Conservation (phyloP, 2,888 invertebrate species). For the Leptinotarsa tumamoca region DNA sequence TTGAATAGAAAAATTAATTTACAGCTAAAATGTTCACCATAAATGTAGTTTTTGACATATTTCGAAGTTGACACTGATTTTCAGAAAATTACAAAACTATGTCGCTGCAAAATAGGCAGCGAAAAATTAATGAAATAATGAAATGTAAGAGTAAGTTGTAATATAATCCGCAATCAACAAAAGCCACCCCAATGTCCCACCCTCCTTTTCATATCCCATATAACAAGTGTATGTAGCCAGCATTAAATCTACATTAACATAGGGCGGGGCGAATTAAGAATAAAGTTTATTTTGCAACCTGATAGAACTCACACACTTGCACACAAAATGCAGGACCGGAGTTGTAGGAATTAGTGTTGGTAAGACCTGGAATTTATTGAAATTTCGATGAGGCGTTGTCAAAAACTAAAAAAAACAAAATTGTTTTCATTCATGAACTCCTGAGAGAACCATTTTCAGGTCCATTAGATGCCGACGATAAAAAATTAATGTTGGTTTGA, state of each 20-base stretch:
- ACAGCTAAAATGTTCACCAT: too few species aligned
- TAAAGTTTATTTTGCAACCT: slow-evolving; percentile 62
- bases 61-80: not conserved
- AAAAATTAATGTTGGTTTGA: too few species aligned
- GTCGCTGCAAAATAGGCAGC: not conserved
- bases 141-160: slow-evolving; percentile 51
- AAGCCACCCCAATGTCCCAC: slow-evolving; percentile 47
- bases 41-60: too few species aligned
- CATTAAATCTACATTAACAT: slow-evolving; percentile 64
- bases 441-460: too few species aligned
- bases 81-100: not conserved
- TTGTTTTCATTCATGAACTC: not conserved
- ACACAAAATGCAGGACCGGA: slow-evolving; percentile 42
- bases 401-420: not conserved
- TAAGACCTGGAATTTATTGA: not conserved
- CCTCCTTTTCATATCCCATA: slow-evolving; percentile 48
- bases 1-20: too few species aligned
- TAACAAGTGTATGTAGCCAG: slow-evolving; percentile 60
- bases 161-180: slow-evolving; percentile 48
- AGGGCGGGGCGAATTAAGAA: slow-evolving; percentile 60
- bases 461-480: too few species aligned
- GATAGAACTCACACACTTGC: slow-evolving; percentile 59
- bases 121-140: slow-evolving; percentile 28
- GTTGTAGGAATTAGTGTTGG: not conserved
- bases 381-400: not conserved